A percentile compares a stretch with the other conserved stretches of the same genome.
Evolutionary conservation across 2,888 invertebrate genomes (phyloP).

Genomic region (Eristalis pertinax): DNA sequence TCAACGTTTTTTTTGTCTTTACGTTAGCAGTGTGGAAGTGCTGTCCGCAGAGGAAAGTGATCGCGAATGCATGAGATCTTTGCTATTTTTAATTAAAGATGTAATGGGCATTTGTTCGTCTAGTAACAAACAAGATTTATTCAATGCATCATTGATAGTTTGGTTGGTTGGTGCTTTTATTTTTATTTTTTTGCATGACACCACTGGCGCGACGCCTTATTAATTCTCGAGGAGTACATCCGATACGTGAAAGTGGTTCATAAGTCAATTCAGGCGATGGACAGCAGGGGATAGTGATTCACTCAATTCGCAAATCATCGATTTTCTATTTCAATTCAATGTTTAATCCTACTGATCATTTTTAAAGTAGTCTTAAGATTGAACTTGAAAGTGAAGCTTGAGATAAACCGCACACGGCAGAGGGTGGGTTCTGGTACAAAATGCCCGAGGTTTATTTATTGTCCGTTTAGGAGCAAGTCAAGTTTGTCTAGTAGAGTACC

Average conservation of each 20-base stretch:
- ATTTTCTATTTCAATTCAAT: neutral
- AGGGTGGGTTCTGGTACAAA: no score
- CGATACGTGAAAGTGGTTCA: neutral
- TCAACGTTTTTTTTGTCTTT: slow-evolving; percentile 42
- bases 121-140: neutral
- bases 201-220: neutral
- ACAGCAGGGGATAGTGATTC: neutral
- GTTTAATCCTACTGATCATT: neutral
- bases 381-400: no score
- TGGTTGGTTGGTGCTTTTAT: neutral
- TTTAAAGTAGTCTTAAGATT: no score
- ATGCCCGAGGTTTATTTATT: no score
- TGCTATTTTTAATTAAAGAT: neutral
- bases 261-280: neutral
- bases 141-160: neutral
- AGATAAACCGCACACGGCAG: no score
- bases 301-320: neutral
- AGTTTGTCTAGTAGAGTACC: no score
- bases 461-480: no score
- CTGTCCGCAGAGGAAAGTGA: neutral
- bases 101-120: neutral
- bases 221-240: neutral
- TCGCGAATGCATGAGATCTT: neutral
- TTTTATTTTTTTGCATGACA: neutral
- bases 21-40: slow-evolving; percentile 47